phyloP scores from a whole-genome alignment of 2,888 invertebrate species.

The Andrena bucephala region DNA sequence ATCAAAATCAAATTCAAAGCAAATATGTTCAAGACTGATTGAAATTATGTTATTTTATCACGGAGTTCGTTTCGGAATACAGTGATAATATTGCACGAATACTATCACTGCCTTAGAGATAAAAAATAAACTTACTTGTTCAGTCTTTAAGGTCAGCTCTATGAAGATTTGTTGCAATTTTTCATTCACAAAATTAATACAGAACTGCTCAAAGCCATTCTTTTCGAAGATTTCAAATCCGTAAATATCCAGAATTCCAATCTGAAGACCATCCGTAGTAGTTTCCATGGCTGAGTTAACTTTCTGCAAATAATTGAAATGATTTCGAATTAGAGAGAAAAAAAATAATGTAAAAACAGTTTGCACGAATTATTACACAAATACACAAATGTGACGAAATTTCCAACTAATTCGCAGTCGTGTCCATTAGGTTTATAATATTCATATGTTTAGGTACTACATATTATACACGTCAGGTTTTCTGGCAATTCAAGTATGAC shows the following conservation, averaged over 20 bases:
- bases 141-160: conserved; percentile 89
- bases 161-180: conserved; percentile 91
- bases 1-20: no score
- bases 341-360: not conserved
- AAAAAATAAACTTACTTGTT: conserved; percentile 86
- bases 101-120: no score
- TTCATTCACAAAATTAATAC: conserved; percentile 91
- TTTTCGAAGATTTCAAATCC: conserved; percentile 90
- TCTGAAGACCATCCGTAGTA: conserved; percentile 84
- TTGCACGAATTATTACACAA: not conserved
- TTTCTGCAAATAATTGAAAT: conserved; percentile 83
- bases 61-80: no score
- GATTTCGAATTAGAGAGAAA: not conserved
- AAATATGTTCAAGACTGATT: no score
- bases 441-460: no score
- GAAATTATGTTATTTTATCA: no score
- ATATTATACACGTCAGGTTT: no score
- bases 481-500: no score
- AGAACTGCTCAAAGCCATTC: conserved; percentile 91
- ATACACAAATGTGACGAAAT: not conserved
- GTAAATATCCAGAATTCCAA: conserved; percentile 90
- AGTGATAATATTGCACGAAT: no score
- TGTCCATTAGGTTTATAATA: no score
- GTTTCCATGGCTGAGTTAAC: conserved; percentile 89
- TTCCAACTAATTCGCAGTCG: not conserved